Conservation (phyloP, 2,888 invertebrate genomes). For the Archips crataeganus region DNA sequence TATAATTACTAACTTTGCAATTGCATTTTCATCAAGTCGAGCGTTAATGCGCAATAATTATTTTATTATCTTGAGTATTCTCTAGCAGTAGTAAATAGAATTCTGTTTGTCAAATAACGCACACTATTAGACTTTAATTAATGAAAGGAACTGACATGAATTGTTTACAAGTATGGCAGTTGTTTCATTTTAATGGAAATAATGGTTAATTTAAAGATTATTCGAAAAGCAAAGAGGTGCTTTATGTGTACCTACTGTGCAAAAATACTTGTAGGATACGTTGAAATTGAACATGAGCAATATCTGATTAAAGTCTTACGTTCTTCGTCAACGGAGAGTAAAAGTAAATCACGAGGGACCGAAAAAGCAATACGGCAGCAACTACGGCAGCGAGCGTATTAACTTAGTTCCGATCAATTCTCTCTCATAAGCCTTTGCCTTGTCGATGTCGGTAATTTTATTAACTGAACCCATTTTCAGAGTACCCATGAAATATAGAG, state of each 20-base stretch:
- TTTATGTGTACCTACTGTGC: neutral
- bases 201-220: neutral
- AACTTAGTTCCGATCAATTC: slow-evolving; percentile 36
- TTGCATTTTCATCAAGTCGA: neutral
- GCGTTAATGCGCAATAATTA: neutral
- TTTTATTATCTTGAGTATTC: neutral
- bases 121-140: neutral
- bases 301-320: slow-evolving; percentile 32
- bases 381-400: slow-evolving; percentile 32
- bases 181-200: neutral
- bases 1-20: neutral
- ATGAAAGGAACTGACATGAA: too few species aligned
- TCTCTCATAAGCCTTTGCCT: slow-evolving; percentile 31
- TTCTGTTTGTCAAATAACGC: neutral
- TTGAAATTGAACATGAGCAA: slow-evolving; percentile 6
- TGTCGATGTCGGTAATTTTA: slow-evolving; percentile 20
- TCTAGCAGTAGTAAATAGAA: neutral
- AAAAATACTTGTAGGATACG: neutral
- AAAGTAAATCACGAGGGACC: slow-evolving; percentile 37
- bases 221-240: neutral
- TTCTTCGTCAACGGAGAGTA: slow-evolving; percentile 33
- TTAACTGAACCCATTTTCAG: slow-evolving; percentile 37
- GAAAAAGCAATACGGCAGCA: slow-evolving; percentile 36
- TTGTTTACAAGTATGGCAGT: neutral
- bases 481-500: slow-evolving; percentile 41